Conservation (phyloP, 2,888 invertebrate genomes). For the Rhagonycha fulva region DNA sequence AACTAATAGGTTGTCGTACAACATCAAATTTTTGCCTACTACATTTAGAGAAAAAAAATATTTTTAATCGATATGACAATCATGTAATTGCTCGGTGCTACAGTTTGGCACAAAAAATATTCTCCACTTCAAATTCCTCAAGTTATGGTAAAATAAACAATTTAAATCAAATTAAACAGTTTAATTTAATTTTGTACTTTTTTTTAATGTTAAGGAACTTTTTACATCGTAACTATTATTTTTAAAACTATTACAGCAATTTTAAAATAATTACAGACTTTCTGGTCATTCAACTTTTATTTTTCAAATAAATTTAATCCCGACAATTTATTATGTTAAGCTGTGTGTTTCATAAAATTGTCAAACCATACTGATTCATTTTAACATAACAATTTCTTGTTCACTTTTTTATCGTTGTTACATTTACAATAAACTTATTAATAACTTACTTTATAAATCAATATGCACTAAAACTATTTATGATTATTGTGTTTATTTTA, state of each 20-base stretch:
- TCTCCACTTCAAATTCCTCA: background rate
- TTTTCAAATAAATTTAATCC: constrained; percentile 4
- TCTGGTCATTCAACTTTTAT: constrained; percentile 2
- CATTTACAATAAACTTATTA: background rate
- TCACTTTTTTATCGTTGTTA: background rate
- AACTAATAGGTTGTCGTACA: constrained; percentile 1
- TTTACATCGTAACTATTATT: background rate
- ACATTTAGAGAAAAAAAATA: background rate
- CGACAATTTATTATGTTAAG: background rate
- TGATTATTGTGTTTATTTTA: background rate
- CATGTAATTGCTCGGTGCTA: background rate
- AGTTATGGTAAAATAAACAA: background rate
- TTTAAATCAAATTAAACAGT: background rate
- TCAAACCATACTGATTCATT: background rate
- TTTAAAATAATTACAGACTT: background rate
- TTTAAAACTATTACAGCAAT: background rate
- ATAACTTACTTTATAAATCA: background rate
- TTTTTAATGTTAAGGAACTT: background rate
- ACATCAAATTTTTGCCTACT: background rate
- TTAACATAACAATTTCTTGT: background rate
- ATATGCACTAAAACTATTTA: background rate
- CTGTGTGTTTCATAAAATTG: background rate
- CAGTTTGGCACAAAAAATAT: background rate
- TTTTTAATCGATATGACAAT: background rate
- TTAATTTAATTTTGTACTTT: background rate